Evolutionary conservation across 1,140 invertebrate species (phyloP).

Genomic region (Wiebesia pumilae): DNA sequence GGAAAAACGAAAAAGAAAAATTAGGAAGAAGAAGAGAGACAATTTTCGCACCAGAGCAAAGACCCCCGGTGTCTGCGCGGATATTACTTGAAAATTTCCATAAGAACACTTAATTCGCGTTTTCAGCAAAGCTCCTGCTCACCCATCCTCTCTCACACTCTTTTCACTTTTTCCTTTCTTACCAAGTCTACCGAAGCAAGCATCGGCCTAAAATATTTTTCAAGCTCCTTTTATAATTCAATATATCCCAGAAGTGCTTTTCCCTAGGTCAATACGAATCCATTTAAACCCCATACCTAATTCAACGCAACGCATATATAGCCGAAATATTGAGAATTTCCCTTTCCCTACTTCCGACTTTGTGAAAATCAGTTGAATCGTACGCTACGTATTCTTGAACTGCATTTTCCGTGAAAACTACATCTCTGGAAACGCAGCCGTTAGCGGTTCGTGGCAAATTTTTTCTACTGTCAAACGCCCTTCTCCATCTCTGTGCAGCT

Average conservation of each 20-base stretch:
- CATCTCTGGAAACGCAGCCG: slow-evolving; percentile 60
- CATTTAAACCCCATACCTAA: slow-evolving; percentile 65
- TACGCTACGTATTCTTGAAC: slow-evolving; percentile 62
- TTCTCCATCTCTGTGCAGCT: slow-evolving; percentile 8
- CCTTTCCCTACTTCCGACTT: slow-evolving; percentile 28
- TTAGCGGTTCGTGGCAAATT: slow-evolving; percentile 45
- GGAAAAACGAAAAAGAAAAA: slow-evolving; percentile 6
- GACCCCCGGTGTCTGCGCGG: slow-evolving; percentile 19
- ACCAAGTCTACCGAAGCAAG: neutral
- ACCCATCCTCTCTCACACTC: neutral
- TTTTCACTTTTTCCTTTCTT: neutral
- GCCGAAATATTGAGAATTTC: slow-evolving; percentile 50
- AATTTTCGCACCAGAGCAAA: slow-evolving; percentile 5
- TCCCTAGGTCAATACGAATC: slow-evolving; percentile 57
- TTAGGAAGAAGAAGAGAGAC: neutral
- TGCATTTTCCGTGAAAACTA: slow-evolving; percentile 64
- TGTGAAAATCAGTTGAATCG: slow-evolving; percentile 58
- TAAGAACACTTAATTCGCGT: slow-evolving; percentile 65
- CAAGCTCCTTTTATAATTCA: slow-evolving; percentile 61
- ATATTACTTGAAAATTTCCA: slow-evolving; percentile 72
- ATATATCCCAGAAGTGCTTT: slow-evolving; percentile 57
- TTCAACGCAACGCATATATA: slow-evolving; percentile 60
- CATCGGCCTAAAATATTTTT: slow-evolving; percentile 65
- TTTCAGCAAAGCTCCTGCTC: slow-evolving; percentile 1
- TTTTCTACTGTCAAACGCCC: slow-evolving; percentile 55